phyloP scores from a whole-genome alignment of 2,113 vertebrate genomes.

The Cyphomyrus discorhynchus region DNA sequence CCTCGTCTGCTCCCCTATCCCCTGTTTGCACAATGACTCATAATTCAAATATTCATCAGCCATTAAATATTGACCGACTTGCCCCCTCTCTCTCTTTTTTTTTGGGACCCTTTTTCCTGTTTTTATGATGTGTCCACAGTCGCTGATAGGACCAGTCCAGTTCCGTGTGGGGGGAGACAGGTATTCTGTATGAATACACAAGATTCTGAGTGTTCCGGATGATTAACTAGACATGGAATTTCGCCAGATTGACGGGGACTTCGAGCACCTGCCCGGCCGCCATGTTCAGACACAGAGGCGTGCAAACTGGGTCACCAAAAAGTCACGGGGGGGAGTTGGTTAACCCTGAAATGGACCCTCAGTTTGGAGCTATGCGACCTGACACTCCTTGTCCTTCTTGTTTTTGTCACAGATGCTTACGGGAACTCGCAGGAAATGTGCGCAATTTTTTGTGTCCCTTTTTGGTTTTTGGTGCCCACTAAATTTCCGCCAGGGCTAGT shows the following conservation, averaged over 20 bases:
- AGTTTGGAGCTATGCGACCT: not conserved
- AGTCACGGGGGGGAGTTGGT: not conserved
- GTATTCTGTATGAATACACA: not conserved
- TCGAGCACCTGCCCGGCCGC: not conserved
- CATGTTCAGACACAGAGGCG: not conserved
- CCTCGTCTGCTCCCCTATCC: not conserved
- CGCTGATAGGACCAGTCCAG: not conserved
- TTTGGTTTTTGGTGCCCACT: not conserved
- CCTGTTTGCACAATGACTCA: constrained; percentile 23
- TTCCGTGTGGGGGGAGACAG: not conserved
- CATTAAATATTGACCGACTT: constrained; percentile 23
- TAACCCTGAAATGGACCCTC: not conserved
- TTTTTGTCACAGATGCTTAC: not conserved
- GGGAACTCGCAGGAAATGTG: not conserved
- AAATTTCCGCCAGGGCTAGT: not conserved
- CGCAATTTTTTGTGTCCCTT: not conserved
- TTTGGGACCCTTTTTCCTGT: not conserved
- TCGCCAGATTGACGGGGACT: not conserved
- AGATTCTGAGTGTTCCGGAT: not conserved
- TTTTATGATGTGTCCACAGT: not conserved
- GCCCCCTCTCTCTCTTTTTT: not conserved
- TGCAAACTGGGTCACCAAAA: not conserved
- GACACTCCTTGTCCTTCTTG: not conserved
- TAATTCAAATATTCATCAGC: constrained; percentile 19
- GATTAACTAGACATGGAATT: not conserved